phyloP scores from a whole-genome alignment of 2,888 invertebrate genomes.

The Hanleya hanleyi region DNA sequence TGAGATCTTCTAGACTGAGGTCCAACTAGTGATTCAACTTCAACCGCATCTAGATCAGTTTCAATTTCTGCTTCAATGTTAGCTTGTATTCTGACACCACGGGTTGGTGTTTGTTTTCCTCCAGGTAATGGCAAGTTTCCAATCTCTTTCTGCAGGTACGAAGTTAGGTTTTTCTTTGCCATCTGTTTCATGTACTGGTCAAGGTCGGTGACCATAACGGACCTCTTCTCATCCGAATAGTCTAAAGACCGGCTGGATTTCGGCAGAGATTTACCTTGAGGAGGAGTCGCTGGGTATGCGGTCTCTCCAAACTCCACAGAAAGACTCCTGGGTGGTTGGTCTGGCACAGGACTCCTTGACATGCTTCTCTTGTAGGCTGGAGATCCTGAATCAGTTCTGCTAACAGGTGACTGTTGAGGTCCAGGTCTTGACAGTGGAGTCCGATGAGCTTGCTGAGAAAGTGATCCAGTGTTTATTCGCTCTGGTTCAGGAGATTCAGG shows the following conservation, averaged over 20 bases:
- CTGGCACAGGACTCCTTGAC: neutral
- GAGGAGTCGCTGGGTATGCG: neutral
- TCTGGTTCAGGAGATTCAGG: too few relatives aligned
- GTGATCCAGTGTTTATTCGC: too few relatives aligned
- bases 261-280: neutral
- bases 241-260: conserved; percentile 2
- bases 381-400: neutral
- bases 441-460: too few relatives aligned
- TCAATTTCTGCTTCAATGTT: conserved; percentile 37
- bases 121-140: neutral
- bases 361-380: neutral
- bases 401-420: neutral
- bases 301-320: neutral
- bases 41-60: conserved; percentile 50
- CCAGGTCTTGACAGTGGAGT: neutral
- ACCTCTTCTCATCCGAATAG: conserved; percentile 19
- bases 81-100: too few relatives aligned
- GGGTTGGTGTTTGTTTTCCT: neutral
- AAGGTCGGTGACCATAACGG: conserved; percentile 52
- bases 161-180: neutral
- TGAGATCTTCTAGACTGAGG: neutral
- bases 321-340: neutral
- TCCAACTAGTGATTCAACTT: neutral
- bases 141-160: neutral
- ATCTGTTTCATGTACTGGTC: conserved; percentile 49